Base-by-base conservation (phyloP, 1,140 invertebrate species). In the Bemisia tabaci region DNA sequence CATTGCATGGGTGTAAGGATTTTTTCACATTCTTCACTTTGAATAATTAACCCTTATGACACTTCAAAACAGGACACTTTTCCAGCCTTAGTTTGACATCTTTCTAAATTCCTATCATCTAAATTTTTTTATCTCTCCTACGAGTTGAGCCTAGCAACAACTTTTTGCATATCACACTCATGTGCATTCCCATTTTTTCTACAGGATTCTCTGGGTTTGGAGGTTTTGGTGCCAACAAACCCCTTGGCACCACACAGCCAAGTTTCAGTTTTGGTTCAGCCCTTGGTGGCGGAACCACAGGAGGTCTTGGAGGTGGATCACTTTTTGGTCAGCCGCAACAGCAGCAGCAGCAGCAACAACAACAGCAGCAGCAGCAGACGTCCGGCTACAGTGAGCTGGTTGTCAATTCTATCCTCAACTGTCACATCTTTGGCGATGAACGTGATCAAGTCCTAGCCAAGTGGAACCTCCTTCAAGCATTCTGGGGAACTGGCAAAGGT, bases 381-480 rank as follows among this genome's bases (percentile, higher is more conserved):
- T 76, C 80, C 22, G 75, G 82, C 60, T 77, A 80, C n/a, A 75
- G 82, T 61, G 82, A 84, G 63, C 85, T 87, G 0, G 78, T 91
- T 59, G 84, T 86, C 60, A 87, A 86, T 71, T 88, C 92, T 0
- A 86, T 95, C 12, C 87, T 89, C 24, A 87, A 89, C 72, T 92
- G 92, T 60, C 86, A 87, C 63, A 84, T 96, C 23, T 97, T 92
- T 78, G 91, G 91, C 33, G 94, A 97, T 78, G 94, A 97, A 73
- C 80, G 94, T 48, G 95, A 97, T 75, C 86, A 87, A 68, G 89
- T 94, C 27, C 82, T 98, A 48, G 91, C 92, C 1, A 91, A 91
- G 75, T 96, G 92, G 89, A 98, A 97, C 75, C 85, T 94, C 67
- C 78, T 98, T 59, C 94, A 96, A 77, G 92, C 94, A 1, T 87